Evolutionary conservation across 2,797 vertebrate genomes (phyloP).

Genomic region (Molossus alvarezi): DNA sequence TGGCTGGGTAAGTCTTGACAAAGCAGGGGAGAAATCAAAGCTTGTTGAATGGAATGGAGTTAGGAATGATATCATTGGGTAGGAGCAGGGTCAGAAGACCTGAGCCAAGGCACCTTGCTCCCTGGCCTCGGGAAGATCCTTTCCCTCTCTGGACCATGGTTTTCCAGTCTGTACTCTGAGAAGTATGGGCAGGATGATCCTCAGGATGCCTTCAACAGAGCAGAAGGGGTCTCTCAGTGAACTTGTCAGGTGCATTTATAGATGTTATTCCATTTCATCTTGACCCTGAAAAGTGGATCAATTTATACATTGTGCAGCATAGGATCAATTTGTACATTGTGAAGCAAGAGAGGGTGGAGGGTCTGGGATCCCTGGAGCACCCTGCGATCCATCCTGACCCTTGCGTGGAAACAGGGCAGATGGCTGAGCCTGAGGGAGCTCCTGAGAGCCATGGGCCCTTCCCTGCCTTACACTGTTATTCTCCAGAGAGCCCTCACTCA

Average conservation of each 20-base stretch:
- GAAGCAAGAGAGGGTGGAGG: fast-evolving
- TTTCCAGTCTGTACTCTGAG: background rate
- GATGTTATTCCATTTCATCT: background rate
- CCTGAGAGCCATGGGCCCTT: background rate
- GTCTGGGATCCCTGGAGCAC: background rate
- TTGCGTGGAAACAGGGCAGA: background rate
- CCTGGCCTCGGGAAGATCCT: background rate
- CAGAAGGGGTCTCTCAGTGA: fast-evolving
- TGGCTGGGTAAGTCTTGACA: no score
- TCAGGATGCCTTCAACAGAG: background rate
- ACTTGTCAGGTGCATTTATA: no score
- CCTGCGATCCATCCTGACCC: background rate
- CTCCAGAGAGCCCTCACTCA: background rate
- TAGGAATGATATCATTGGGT: background rate
- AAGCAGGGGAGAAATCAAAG: background rate
- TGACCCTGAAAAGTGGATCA: fast-evolving
- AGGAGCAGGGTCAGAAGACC: background rate
- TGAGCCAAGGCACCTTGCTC: background rate
- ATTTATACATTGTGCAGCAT: background rate
- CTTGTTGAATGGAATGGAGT: background rate
- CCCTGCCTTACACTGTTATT: background rate
- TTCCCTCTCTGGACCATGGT: background rate
- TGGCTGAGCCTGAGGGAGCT: background rate
- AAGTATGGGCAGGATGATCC: background rate
- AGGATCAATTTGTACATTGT: no score